phyloP scores from a whole-genome alignment of 2,113 vertebrate species.

The Scomber scombrus region DNA sequence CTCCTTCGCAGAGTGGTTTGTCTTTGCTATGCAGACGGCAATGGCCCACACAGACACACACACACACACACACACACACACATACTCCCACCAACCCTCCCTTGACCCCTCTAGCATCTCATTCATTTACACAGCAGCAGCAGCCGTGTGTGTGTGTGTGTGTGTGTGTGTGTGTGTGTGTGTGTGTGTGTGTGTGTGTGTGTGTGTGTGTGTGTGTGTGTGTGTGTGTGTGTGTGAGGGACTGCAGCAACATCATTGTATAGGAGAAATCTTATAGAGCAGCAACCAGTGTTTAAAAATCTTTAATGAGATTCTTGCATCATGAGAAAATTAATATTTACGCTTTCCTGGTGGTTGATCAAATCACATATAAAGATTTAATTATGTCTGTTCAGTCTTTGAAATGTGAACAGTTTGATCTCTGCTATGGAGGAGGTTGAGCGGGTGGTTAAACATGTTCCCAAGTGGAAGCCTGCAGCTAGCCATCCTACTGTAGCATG shows the following conservation, averaged over 20 bases:
- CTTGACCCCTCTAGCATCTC: constrained; percentile 5
- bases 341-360: constrained; percentile 20
- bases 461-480: constrained; percentile 14
- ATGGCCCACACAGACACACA: not conserved
- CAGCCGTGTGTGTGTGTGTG: no score
- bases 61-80: no score
- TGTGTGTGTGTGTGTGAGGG: not conserved
- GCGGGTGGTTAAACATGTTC: constrained; percentile 30
- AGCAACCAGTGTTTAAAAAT: not conserved
- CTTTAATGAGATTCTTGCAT: constrained; percentile 36
- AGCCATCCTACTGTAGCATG: constrained; percentile 30
- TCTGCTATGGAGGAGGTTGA: constrained; percentile 5
- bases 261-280: not conserved
- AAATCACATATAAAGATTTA: constrained; percentile 33
- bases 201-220: no score
- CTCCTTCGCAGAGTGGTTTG: constrained; percentile 14
- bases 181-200: no score
- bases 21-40: constrained; percentile 36
- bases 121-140: constrained; percentile 37
- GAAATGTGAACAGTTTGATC: constrained; percentile 36
- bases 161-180: no score
- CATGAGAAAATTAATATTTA: constrained; percentile 41
- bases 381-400: constrained; percentile 43
- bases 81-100: no score
- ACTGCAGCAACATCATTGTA: constrained; percentile 1